phyloP scores from a whole-genome alignment of 2,797 vertebrate species.

The Sitta carolinensis region DNA sequence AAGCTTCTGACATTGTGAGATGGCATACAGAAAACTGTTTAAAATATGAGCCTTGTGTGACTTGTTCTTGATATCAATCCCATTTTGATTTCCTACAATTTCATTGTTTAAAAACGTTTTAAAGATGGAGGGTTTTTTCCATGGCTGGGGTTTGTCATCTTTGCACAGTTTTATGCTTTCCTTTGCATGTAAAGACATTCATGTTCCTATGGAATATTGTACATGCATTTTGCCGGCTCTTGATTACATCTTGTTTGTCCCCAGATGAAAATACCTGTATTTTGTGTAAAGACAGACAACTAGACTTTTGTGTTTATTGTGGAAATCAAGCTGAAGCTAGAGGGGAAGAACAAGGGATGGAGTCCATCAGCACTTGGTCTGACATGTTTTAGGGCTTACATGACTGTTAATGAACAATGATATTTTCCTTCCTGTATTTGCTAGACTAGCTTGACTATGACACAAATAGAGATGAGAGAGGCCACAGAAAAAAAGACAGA shows the following conservation, averaged over 20 bases:
- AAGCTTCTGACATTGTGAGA: slow-evolving; percentile 20
- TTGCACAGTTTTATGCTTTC: neutral
- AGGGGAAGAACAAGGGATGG: neutral
- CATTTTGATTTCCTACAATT: neutral
- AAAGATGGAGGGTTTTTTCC: neutral
- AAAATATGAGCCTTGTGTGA: neutral
- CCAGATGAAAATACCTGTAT: neutral
- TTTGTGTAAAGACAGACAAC: neutral
- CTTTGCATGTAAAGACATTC: neutral
- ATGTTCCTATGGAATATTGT: neutral
- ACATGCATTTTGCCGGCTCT: neutral
- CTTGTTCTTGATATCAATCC: neutral
- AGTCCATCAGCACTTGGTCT: neutral
- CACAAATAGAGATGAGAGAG: neutral
- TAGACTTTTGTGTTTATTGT: neutral
- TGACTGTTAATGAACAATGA: neutral
- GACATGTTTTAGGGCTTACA: neutral
- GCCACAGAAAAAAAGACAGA: neutral
- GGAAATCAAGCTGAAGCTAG: neutral
- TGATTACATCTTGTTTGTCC: neutral
- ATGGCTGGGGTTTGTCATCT: neutral
- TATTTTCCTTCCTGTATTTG: neutral
- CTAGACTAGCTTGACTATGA: neutral
- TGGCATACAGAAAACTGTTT: neutral
- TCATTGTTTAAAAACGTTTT: neutral